These are phyloP conservation scores for Ictalurus furcatus DNA, from an alignment of 2,113 vertebrate genomes.

Conservation along the genomic window DNA sequence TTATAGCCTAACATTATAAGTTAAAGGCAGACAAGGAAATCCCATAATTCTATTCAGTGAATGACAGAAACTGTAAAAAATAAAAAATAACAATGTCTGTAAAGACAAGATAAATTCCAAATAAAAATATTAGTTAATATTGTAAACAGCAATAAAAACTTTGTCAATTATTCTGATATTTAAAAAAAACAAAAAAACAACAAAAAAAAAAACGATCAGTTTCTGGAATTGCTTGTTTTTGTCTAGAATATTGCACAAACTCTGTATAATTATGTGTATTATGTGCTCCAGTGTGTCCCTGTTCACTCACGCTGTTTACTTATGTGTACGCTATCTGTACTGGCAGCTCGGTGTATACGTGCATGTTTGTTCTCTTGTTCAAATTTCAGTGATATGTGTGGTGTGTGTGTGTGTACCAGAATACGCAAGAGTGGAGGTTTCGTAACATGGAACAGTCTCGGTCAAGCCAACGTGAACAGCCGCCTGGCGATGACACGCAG, in stretches of 20 bases:
- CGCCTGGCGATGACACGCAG: constrained; percentile 95
- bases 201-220: not conserved
- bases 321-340: not conserved
- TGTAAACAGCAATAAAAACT: not conserved
- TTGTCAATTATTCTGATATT: not conserved
- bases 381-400: not conserved
- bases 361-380: not conserved
- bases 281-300: not conserved
- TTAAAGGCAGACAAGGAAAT: not conserved
- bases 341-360: not conserved
- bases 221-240: not conserved
- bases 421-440: constrained; percentile 90
- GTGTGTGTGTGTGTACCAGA: constrained; percentile 64
- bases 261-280: not conserved
- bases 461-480: constrained; percentile 93
- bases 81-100: no score
- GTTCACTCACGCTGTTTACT: not conserved
- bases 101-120: not conserved
- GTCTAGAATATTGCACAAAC: not conserved
- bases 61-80: not conserved
- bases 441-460: constrained; percentile 92
- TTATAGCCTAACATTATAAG: not conserved
- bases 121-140: not conserved
- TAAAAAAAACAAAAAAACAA: not conserved
- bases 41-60: not conserved